These are phyloP conservation scores for Cheilosia pagana DNA, from an alignment of 2,888 invertebrate genomes.

Conservation along the genomic window DNA sequence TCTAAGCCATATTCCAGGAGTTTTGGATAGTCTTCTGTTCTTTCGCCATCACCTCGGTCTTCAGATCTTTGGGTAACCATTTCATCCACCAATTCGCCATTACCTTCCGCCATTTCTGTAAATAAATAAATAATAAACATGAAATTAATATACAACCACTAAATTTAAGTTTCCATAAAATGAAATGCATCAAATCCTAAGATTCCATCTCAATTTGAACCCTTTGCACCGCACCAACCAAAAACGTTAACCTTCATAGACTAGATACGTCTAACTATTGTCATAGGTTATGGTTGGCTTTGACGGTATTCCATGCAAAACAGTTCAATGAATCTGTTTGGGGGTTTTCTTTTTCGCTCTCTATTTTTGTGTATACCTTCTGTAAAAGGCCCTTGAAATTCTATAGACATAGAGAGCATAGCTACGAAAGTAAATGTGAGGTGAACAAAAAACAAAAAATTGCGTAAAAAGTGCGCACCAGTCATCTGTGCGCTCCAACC, in stretches of 20 bases:
- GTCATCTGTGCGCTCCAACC: constrained; percentile 25
- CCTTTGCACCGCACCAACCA: neutral
- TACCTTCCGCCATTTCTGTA: constrained; percentile 84
- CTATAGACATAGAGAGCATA: neutral
- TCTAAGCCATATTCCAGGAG: constrained; percentile 97
- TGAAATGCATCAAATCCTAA: neutral
- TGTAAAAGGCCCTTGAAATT: constrained; percentile 6
- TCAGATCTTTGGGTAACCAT: constrained; percentile 83
- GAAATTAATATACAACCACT: neutral
- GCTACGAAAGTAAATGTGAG: constrained; percentile 1
- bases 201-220: neutral
- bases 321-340: constrained; percentile 22
- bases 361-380: neutral
- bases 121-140: constrained; percentile 45
- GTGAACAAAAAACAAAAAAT: constrained; percentile 1
- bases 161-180: neutral
- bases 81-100: constrained; percentile 84
- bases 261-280: constrained; percentile 33
- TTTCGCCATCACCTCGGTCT: constrained; percentile 84
- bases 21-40: constrained; percentile 96
- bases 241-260: neutral
- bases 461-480: neutral
- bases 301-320: constrained; percentile 37
- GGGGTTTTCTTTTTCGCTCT: neutral
- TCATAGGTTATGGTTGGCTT: constrained; percentile 50